A percentile compares a stretch with the other conserved stretches of the same genome.
phyloP scores from a whole-genome alignment of 2,888 invertebrate genomes.

The Phrixothrix hirtus region DNA sequence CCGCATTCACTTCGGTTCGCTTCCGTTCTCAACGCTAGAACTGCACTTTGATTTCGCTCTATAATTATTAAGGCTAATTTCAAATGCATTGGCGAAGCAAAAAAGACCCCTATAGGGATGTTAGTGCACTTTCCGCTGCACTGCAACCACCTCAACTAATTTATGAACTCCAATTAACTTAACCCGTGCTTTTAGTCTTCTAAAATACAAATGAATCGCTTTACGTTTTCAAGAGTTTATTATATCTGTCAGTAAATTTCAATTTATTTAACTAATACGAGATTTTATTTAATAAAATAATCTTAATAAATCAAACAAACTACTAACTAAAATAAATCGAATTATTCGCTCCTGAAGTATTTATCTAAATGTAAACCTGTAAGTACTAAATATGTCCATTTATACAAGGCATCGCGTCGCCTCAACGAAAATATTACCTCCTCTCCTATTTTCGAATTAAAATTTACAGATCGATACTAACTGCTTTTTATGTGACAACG shows the following conservation, averaged over 20 bases:
- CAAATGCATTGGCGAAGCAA: conserved; percentile 12
- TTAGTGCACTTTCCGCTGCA: conserved; percentile 11
- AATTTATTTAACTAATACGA: too few species aligned
- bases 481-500: too few species aligned
- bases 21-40: conserved; percentile 11
- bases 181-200: conserved; percentile 14
- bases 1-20: conserved; percentile 2
- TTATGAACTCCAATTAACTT: conserved; percentile 17
- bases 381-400: too few species aligned
- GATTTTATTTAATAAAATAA: too few species aligned
- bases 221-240: not conserved
- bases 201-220: not conserved
- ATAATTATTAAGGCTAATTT: conserved; percentile 26
- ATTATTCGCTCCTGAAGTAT: too few species aligned
- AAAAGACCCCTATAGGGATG: conserved; percentile 8
- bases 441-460: too few species aligned
- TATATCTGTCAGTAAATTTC: not conserved
- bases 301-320: too few species aligned
- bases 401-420: too few species aligned
- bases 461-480: too few species aligned
- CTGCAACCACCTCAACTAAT: conserved; percentile 16
- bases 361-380: too few species aligned
- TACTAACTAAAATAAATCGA: too few species aligned
- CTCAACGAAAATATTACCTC: too few species aligned
- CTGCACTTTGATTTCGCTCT: conserved; percentile 24